A percentile compares a stretch with the other conserved stretches of the same genome.
Evolutionary conservation across 2,113 vertebrate species (phyloP).

Genomic region (Pantherophis guttatus): DNA sequence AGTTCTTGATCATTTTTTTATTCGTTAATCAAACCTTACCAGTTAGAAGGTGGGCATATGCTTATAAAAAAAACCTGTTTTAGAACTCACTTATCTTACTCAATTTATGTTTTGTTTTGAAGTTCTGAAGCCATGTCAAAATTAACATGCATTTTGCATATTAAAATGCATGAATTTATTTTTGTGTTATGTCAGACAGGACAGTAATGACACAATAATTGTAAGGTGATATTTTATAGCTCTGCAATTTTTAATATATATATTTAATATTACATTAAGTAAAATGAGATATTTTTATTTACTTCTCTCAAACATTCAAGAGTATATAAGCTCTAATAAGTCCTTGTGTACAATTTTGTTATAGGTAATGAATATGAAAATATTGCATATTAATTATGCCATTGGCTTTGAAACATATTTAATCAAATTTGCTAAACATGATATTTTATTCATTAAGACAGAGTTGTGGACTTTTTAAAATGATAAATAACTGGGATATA

Average conservation of each 20-base stretch:
- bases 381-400: too few relatives aligned
- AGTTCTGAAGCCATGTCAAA: not conserved
- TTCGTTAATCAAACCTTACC: not conserved
- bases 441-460: too few relatives aligned
- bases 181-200: not conserved
- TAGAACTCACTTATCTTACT: not conserved
- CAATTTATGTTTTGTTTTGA: not conserved
- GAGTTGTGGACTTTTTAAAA: too few relatives aligned
- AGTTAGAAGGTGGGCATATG: too few relatives aligned
- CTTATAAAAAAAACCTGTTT: not conserved
- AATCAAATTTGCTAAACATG: too few relatives aligned
- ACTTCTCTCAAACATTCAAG: not conserved
- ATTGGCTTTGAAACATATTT: too few relatives aligned
- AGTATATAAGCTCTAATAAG: not conserved
- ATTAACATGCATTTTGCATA: not conserved
- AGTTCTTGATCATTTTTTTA: not conserved
- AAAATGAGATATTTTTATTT: not conserved
- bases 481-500: too few relatives aligned
- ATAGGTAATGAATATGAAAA: too few relatives aligned
- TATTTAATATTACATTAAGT: not conserved
- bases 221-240: not conserved
- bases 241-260: not conserved
- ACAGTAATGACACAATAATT: not conserved
- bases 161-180: not conserved
- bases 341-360: not conserved